phyloP scores from a whole-genome alignment of 2,113 vertebrate species.

The Microcebus lehilahytsara region DNA sequence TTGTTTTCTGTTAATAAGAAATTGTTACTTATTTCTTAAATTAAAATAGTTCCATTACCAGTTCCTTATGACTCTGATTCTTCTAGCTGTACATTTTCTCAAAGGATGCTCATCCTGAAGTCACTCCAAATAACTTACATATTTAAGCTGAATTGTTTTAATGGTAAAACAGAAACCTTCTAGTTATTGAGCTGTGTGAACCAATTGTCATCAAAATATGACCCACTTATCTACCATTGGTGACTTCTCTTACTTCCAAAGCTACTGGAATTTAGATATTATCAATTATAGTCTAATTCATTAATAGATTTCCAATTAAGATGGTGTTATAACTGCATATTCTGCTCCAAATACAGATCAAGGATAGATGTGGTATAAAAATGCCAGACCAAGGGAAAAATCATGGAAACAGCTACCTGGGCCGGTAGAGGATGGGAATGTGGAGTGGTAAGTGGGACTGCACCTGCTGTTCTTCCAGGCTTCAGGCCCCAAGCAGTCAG shows the following conservation, averaged over 20 bases:
- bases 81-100: background rate
- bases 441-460: background rate
- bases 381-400: background rate
- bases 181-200: background rate
- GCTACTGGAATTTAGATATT: background rate
- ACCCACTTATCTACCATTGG: background rate
- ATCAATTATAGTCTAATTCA: background rate
- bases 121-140: background rate
- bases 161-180: background rate
- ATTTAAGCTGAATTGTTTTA: background rate
- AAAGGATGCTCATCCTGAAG: background rate
- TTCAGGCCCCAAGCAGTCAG: background rate
- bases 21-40: background rate
- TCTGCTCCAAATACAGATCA: background rate
- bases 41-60: background rate
- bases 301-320: background rate
- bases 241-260: background rate
- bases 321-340: background rate
- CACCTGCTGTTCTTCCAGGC: background rate
- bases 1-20: background rate
- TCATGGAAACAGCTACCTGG: background rate
- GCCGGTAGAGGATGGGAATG: background rate
- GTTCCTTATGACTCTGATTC: background rate
- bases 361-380: background rate
- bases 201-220: background rate